Conservation (phyloP, 2,113 vertebrate genomes). For the Grantiella picta region DNA sequence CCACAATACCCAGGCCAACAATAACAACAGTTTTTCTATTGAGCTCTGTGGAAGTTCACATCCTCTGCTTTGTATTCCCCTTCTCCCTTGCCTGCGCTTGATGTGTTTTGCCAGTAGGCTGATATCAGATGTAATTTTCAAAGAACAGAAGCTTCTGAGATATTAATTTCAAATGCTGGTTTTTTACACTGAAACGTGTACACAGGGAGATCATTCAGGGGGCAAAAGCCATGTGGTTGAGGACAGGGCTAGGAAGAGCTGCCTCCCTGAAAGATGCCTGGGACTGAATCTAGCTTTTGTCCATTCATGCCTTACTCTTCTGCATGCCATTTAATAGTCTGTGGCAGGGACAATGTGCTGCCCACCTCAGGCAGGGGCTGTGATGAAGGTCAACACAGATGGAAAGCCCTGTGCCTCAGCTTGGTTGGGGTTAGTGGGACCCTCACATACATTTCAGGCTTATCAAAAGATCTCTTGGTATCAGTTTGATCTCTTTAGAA, state of each 20-base stretch:
- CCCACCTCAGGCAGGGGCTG: not conserved
- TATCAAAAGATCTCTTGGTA: not conserved
- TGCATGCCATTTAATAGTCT: not conserved
- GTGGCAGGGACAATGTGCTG: not conserved
- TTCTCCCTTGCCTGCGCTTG: not conserved
- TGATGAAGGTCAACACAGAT: not conserved
- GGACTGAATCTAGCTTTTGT: not conserved
- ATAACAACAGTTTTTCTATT: not conserved
- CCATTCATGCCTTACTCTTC: not conserved
- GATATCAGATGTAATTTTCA: not conserved
- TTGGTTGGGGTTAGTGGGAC: not conserved
- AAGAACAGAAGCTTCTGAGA: not conserved
- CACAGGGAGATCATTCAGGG: not conserved
- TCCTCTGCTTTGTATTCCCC: not conserved
- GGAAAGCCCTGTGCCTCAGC: not conserved
- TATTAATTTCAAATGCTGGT: not conserved
- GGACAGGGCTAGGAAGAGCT: not conserved
- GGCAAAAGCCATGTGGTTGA: not conserved
- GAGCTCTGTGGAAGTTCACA: conserved; percentile 4
- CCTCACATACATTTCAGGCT: not conserved
- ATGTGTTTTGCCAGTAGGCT: not conserved
- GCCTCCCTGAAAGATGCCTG: not conserved
- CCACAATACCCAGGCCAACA: not conserved
- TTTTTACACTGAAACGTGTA: not conserved
- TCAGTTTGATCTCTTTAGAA: not conserved